Conservation (phyloP, 2,113 vertebrate species). For the Gallinago media region DNA sequence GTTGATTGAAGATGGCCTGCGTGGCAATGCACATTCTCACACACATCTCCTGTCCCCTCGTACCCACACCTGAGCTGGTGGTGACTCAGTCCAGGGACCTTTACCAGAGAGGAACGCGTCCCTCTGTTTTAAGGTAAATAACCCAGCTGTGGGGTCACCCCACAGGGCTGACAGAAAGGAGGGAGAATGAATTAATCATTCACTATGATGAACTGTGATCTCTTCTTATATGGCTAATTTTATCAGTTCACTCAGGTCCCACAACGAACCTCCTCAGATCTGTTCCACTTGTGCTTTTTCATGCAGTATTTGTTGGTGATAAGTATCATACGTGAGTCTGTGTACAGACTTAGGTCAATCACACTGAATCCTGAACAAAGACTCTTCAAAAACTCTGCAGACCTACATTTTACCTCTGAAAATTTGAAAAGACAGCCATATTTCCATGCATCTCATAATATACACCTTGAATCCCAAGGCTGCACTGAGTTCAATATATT, state of each 20-base stretch:
- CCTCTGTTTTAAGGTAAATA: background rate
- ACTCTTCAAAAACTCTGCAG: background rate
- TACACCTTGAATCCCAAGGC: background rate
- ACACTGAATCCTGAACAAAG: background rate
- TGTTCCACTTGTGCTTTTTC: background rate
- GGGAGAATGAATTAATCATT: background rate
- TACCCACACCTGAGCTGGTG: rapidly evolving
- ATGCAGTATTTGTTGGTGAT: background rate
- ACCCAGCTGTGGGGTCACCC: background rate
- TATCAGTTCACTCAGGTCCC: background rate
- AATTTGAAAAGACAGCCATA: background rate
- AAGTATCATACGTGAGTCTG: background rate
- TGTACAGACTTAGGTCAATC: background rate
- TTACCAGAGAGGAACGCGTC: background rate
- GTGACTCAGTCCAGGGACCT: background rate
- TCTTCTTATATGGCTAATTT: background rate
- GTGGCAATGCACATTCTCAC: rapidly evolving
- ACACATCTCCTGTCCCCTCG: background rate
- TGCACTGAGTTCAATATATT: background rate
- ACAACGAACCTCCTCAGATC: background rate
- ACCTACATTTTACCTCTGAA: background rate
- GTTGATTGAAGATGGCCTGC: background rate
- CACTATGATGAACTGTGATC: background rate
- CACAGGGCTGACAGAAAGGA: background rate
- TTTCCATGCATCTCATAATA: background rate